Conservation (phyloP, 2,797 vertebrate species). For the Eidolon dupreanum region DNA sequence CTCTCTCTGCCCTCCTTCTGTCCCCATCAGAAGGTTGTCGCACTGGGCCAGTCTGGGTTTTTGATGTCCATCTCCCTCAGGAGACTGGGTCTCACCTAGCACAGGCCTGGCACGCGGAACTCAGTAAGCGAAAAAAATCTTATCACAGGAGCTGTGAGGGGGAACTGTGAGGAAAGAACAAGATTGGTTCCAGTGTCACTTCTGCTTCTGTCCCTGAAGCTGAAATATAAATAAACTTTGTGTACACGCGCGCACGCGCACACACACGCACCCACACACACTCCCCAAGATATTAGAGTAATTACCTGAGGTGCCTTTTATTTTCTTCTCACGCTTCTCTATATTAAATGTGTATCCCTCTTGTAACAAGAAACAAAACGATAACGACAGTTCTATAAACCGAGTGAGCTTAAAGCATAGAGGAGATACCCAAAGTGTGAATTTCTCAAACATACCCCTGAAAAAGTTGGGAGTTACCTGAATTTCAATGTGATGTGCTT, state of each 20-base stretch:
- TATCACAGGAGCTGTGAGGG: background rate
- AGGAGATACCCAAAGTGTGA: background rate
- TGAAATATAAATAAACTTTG: background rate
- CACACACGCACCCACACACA: no score
- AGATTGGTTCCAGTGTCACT: background rate
- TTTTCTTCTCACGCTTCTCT: background rate
- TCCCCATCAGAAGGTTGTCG: background rate
- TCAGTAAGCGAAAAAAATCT: background rate
- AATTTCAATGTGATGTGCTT: background rate
- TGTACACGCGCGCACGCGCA: background rate
- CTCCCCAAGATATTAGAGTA: background rate
- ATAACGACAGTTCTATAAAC: background rate
- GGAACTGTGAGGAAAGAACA: background rate
- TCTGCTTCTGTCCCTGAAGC: background rate
- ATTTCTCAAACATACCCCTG: background rate
- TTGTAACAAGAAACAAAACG: background rate
- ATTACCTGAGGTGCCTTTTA: background rate
- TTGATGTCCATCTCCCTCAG: background rate
- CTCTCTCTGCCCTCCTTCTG: background rate
- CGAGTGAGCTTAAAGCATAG: background rate
- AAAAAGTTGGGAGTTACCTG: background rate
- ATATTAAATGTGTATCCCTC: background rate
- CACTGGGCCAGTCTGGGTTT: background rate
- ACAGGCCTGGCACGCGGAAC: background rate
- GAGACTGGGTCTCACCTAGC: background rate